phyloP scores from a whole-genome alignment of 1,140 invertebrate species.

The Pogonus chalceus region DNA sequence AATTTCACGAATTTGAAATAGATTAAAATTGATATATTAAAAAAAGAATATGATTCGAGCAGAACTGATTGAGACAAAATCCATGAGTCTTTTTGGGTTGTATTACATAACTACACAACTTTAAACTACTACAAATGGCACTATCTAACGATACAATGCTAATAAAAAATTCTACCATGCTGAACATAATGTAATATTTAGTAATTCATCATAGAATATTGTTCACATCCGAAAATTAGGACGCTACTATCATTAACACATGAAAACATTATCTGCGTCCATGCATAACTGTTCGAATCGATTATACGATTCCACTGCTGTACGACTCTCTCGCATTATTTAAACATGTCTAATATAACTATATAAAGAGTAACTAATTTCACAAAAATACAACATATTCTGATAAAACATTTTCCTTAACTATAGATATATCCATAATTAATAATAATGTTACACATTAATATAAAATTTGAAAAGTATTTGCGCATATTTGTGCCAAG shows the following conservation, averaged over 20 bases:
- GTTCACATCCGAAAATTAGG: not conserved
- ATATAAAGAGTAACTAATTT: not conserved
- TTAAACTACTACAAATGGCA: slow-evolving; percentile 28
- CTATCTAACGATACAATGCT: slow-evolving; percentile 28
- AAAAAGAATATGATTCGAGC: too few relatives aligned
- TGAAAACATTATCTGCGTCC: not conserved
- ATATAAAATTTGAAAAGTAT: slow-evolving; percentile 6
- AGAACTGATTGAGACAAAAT: too few relatives aligned
- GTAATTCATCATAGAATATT: not conserved
- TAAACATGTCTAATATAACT: not conserved
- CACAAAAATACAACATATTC: slow-evolving; percentile 6
- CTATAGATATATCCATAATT: slow-evolving; percentile 4
- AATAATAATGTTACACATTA: slow-evolving; percentile 6
- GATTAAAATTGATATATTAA: too few relatives aligned
- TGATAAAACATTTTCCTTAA: slow-evolving; percentile 7
- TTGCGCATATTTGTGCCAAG: slow-evolving; percentile 2
- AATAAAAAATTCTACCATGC: slow-evolving; percentile 29
- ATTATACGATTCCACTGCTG: not conserved
- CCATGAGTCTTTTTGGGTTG: slow-evolving; percentile 33
- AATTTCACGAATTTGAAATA: too few relatives aligned
- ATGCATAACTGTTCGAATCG: not conserved
- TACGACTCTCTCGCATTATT: not conserved
- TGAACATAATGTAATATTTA: slow-evolving; percentile 11
- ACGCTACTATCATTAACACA: not conserved
- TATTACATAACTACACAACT: slow-evolving; percentile 30